A percentile compares a stretch with the other conserved stretches of the same genome.
phyloP scores from a whole-genome alignment of 2,888 invertebrate genomes.

The Tetanocera ferruginea region DNA sequence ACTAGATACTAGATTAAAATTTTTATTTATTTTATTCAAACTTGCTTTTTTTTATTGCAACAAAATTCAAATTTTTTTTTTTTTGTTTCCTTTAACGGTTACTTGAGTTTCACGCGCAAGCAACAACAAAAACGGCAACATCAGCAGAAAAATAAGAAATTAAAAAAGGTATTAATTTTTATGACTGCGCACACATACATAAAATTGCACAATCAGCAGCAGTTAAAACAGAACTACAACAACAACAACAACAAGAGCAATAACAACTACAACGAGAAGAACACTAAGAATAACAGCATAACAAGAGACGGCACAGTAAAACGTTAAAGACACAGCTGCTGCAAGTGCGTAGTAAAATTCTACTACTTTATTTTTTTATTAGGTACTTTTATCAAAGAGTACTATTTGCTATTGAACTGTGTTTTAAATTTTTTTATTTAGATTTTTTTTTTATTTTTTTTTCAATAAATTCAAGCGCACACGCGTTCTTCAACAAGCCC shows the following conservation, averaged over 20 bases:
- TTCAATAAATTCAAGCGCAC: conserved; percentile 43
- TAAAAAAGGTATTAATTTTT: conserved; percentile 12
- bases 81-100: conserved; percentile 44
- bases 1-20: too few relatives aligned
- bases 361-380: conserved; percentile 9
- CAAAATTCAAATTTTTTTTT: conserved; percentile 58
- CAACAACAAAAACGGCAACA: neutral
- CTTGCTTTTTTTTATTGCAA: conserved; percentile 51
- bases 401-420: neutral
- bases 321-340: neutral
- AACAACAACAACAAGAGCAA: neutral
- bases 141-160: neutral
- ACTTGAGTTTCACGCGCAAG: conserved; percentile 39
- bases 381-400: neutral
- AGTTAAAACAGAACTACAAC: neutral
- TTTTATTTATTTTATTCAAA: neutral
- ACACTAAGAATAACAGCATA: neutral
- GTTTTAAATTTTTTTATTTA: neutral
- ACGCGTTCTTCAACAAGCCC: conserved; percentile 56
- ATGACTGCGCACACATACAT: conserved; percentile 21
- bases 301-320: neutral
- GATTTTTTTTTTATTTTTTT: neutral
- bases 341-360: neutral
- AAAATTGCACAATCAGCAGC: conserved; percentile 12
- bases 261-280: conserved; percentile 10